phyloP scores from a whole-genome alignment of 2,113 vertebrate genomes.

The Ophiodon elongatus region DNA sequence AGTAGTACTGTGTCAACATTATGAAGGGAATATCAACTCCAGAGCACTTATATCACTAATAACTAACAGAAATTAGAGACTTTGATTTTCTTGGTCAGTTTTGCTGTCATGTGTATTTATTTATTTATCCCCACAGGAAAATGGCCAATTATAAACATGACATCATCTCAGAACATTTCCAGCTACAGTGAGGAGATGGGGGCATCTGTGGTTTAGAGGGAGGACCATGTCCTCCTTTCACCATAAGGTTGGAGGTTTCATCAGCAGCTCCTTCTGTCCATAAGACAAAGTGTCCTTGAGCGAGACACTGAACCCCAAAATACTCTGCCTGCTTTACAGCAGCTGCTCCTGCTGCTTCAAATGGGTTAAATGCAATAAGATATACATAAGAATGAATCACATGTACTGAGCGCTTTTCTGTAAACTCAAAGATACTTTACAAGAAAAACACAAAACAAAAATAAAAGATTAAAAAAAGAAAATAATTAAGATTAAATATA shows the following conservation, averaged over 20 bases:
- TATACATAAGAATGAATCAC: not conserved
- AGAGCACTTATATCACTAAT: not conserved
- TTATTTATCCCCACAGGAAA: not conserved
- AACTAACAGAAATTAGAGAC: not conserved
- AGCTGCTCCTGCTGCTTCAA: not conserved
- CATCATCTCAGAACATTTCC: not conserved
- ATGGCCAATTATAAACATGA: no score
- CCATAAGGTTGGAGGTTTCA: no score
- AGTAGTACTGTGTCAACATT: not conserved
- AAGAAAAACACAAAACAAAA: not conserved
- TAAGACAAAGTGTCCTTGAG: no score
- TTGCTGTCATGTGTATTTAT: not conserved
- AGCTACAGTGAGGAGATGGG: not conserved
- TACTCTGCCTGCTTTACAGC: not conserved
- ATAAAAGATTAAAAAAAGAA: not conserved
- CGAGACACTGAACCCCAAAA: not conserved
- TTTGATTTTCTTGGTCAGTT: not conserved
- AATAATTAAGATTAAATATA: no score
- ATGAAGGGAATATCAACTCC: not conserved
- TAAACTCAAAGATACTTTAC: not conserved
- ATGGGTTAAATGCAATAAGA: no score
- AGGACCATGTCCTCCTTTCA: no score
- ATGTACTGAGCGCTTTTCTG: not conserved
- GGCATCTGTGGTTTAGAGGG: no score
- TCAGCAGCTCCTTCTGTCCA: no score